Evolutionary conservation across 2,888 invertebrate genomes (phyloP), one percentile per base, ranked within the genome.

Genomic region (Mythimna lalbum): DNA sequence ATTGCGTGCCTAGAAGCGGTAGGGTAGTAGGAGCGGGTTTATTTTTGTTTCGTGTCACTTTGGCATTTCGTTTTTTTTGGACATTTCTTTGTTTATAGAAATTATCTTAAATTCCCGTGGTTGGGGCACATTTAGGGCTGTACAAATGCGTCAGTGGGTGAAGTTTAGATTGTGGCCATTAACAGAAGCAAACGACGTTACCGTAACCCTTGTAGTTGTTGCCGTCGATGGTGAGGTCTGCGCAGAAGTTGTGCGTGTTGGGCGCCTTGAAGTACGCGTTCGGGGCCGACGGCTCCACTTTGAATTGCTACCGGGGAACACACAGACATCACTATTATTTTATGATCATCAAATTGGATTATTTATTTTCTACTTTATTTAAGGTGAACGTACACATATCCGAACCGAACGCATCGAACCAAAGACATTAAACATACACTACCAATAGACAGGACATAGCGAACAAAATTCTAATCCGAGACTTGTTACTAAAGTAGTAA

Each of bases 231-330:
- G 89, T 90, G 79, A 96, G 93, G 63, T 94, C 93, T 0, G 96
- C 96, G 50, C 93, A 92, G 91, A 94, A 96, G 84, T 85, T 91
- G 77, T 86, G 87, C 19, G 78, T 50, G 76, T 83, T 86, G 53
- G 93, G 86, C 6, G 96, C 93, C 62, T 94, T 95, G 90, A 96
- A 97, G 85, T 90, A 92, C 73, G 90, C 89, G 53, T 80, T 96
- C 53, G 86, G 82, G 88, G 91, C 87, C 87, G 82, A 96, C 87
- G 90, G 96, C 93, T 89, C 96, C 95, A 94, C 97, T 93, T 91
- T 97, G 96, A 86, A 97, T 93, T 88, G 97, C 97, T 88, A 97
- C 92, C 63, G 65, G 67, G 27, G n/a, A 14, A 66, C 10, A 49
- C 7, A 68, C 27, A 55, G 47, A 27, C 19, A 9, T 4, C 23